Percentiles rank a stretch among this genome's conserved stretches.
Evolutionary conservation across 2,888 invertebrate genomes (phyloP).

Genomic region (Chouioia cunea): DNA sequence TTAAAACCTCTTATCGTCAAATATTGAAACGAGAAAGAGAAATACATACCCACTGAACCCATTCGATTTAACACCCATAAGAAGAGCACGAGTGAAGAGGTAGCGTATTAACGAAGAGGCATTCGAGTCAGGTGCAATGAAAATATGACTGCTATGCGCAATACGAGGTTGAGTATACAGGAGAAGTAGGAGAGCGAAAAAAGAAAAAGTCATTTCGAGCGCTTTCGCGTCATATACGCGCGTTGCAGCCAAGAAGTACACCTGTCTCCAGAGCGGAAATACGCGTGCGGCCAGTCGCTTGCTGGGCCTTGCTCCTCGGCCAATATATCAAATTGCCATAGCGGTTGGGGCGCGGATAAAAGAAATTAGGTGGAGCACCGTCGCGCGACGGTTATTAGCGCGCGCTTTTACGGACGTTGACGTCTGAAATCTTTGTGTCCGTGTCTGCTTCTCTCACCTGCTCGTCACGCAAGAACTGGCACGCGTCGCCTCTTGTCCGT

Average conservation of each 20-base stretch:
- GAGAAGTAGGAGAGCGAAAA: conserved; percentile 1
- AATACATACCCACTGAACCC: not conserved
- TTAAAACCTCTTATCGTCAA: no score
- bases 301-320: not conserved
- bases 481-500: conserved; percentile 1
- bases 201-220: not conserved
- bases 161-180: not conserved
- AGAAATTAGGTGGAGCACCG: conserved; percentile 32
- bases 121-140: conserved; percentile 40
- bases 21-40: no score
- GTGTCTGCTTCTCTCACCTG: conserved; percentile 49
- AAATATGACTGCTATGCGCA: not conserved
- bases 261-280: not conserved
- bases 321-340: conserved; percentile 45
- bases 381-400: conserved; percentile 45
- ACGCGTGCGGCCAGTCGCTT: not conserved
- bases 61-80: conserved; percentile 39
- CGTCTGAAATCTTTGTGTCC: conserved; percentile 19
- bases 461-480: conserved; percentile 23
- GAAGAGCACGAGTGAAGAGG: conserved; percentile 13
- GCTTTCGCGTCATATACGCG: not conserved
- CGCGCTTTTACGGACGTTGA: conserved; percentile 32
- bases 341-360: conserved; percentile 25
- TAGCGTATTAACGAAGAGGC: not conserved
- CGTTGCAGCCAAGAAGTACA: not conserved